Conservation (phyloP, 2,113 vertebrate species). For the Sus scrofa region DNA sequence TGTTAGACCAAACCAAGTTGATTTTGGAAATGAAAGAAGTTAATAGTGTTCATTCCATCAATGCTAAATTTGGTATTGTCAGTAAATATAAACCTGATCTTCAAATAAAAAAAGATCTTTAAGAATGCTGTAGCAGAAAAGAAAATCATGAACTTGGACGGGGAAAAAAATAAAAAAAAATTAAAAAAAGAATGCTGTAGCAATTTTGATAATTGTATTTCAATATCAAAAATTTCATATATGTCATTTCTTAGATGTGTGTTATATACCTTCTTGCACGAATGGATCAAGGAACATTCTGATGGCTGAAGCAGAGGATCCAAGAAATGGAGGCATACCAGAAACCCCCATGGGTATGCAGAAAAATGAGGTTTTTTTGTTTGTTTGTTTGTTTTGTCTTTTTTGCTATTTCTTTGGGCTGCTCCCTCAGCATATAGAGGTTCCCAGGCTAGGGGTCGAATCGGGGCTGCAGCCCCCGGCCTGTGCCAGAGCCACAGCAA, state of each 20-base stretch:
- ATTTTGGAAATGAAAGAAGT: constrained; percentile 15
- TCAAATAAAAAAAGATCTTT: constrained; percentile 16
- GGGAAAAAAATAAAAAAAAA: no score
- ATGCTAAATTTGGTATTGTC: no score
- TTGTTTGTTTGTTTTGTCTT: no score
- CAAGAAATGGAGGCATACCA: constrained; percentile 85
- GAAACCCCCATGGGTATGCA: constrained; percentile 85
- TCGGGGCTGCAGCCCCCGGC: no score
- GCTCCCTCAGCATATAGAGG: no score
- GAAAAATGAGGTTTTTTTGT: no score
- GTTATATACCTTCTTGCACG: constrained; percentile 90
- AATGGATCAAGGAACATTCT: constrained; percentile 86
- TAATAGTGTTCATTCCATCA: background rate
- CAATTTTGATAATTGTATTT: constrained; percentile 50
- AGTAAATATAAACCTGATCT: constrained; percentile 5
- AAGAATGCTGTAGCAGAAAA: no score
- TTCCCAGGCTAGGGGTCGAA: no score
- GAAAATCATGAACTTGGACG: no score
- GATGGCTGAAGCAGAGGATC: constrained; percentile 85
- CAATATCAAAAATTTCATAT: background rate
- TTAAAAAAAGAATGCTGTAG: no score
- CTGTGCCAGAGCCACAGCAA: no score
- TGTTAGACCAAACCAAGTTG: background rate
- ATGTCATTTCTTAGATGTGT: constrained; percentile 88
- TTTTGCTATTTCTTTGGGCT: no score